Evolutionary conservation across 2,113 vertebrate genomes (phyloP).

Genomic region (Neolamprologus tretocephalus): DNA sequence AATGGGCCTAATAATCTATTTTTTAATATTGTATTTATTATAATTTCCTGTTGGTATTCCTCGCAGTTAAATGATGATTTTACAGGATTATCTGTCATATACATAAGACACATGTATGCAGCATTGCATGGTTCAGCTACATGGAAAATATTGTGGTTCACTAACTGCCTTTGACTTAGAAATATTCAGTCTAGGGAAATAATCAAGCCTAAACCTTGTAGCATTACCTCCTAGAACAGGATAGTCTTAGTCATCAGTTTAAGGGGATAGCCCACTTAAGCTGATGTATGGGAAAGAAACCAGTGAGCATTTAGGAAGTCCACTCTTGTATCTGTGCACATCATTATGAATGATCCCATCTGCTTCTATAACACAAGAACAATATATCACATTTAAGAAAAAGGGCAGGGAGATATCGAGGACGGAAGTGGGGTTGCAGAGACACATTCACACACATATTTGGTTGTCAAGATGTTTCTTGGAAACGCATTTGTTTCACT

Average conservation of each 20-base stretch:
- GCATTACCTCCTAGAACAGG: background rate
- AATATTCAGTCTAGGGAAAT: background rate
- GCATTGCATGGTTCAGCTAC: background rate
- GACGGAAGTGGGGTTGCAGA: background rate
- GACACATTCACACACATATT: background rate
- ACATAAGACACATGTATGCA: background rate
- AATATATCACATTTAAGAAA: background rate
- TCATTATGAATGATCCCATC: constrained; percentile 16
- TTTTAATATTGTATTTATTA: background rate
- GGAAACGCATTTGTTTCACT: constrained; percentile 8
- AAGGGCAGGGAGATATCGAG: background rate
- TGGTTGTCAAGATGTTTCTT: constrained; percentile 18
- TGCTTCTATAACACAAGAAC: background rate
- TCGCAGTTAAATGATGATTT: background rate
- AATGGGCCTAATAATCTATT: background rate
- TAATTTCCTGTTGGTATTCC: background rate
- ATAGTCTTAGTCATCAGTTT: background rate
- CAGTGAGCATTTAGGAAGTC: background rate
- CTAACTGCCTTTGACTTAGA: background rate
- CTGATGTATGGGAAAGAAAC: background rate
- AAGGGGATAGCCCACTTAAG: background rate
- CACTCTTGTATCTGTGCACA: background rate
- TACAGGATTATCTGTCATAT: background rate
- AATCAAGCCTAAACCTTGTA: background rate
- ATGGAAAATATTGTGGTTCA: background rate